Evolutionary conservation across 2,888 invertebrate species (phyloP), one percentile per base, ranked within the genome.

Genomic region (Eumerus sabulonum): DNA sequence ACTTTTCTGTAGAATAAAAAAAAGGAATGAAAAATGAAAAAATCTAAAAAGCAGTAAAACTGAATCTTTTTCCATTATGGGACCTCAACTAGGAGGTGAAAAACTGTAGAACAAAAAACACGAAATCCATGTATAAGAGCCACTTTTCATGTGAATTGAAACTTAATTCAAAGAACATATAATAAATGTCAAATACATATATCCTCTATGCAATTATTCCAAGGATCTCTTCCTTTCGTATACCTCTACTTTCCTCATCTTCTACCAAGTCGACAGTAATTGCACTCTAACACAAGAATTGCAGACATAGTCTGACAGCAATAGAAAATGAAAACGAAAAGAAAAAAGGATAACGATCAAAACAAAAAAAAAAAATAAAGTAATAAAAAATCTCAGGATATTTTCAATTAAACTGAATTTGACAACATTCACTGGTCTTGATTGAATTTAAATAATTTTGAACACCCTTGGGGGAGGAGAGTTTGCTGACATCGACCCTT

Each of bases 151-250:
- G 71, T 76, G 64, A 71, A 71, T 71, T 76, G 71, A 56, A 60
- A 18, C 42, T 71, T 44, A 71, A 66, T 64, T 64, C 19, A 71
- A 48, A 76, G 64, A 53, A 54, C 53, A 66, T 60, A 64, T 66
- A 76, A 71, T 66, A 76, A 71, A 57, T 71, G 74, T 67, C 79
- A 72, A 64, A 79, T 74, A 76, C 59, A 71, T 63, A 76, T 63
- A 71, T 63, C 50, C 71, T 67, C 74, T 66, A 79, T 79, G 71
- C 64, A 71, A 74, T 67, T 72, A 76, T 76, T 53, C 14, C 36
- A 56, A 66, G 12, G 47, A 54, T 11, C 18, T 56, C 35, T 35
- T 56, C 36, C 38, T 35, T 56, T 45, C 38, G 13, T 14, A 5
- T 45, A 14, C 27, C 38, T 38, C 18, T 9, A n/a, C 17, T 40